Evolutionary conservation across 1,140 invertebrate genomes (phyloP), one percentile per base, ranked within the genome.

Genomic region (Trachymyrmex cornetzi): DNA sequence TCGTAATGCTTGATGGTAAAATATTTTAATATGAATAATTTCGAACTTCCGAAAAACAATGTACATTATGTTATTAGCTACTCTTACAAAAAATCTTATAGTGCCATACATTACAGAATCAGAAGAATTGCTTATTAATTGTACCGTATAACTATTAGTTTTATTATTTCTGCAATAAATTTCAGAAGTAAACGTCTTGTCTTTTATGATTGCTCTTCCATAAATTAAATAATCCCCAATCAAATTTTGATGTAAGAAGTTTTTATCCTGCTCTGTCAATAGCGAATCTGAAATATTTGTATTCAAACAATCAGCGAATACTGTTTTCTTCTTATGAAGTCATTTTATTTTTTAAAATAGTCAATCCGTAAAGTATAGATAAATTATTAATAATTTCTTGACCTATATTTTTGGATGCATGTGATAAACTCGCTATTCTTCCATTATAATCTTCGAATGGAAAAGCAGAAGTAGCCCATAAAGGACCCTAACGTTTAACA

Each of bases 341-440:
- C 30, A 27, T 63, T 27, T 63, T 63, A 63, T 16, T 63, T 6
- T 63, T 63, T 63, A 63, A 63, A 63, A 63, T 63, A 27, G 24
- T 63, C 11, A 63, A 9, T 2, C 59, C 59, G 4, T 63, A 63
- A 27, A 63, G 24, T 63, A 63, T 16, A 63, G 24, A 24, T 63
- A 63, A 63, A 57, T 57, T 57, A 27, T 30, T 63, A 63, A 63
- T 63, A 63, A 63, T 63, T 63, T 63, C 24, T 63, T 63, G 59
- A 2, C 59, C 59, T 22, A 63, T 63, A 63, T 63, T 63, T 24
- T 63, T 63, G 0, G 59, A 27, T 63, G 59, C 59, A 11, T 63
- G 59, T 63, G 59, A 63, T 63, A 63, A 63, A 63, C 59, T 63
- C 59, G 59, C 59, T 27, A 63, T 63, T 63, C 14, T 63, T 63